Percentiles rank a stretch among this genome's conserved stretches.
Conservation (phyloP, 1,140 invertebrate genomes). For the Zaprionus gabonicus region DNA sequence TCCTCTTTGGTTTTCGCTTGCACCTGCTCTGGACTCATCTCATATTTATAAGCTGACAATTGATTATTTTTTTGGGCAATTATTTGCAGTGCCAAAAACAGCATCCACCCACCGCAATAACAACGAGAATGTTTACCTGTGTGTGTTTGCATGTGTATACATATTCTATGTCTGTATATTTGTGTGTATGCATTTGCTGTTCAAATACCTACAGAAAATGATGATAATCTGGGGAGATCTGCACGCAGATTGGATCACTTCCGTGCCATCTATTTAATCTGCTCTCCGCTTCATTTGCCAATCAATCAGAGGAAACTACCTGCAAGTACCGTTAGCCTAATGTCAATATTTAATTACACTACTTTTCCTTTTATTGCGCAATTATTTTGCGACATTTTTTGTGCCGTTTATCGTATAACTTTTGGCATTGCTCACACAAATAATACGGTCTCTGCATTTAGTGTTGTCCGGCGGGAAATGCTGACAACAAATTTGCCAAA, state of each 20-base stretch:
- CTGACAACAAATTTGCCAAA: constrained; percentile 70
- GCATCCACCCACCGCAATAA: constrained; percentile 13
- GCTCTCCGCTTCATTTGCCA: constrained; percentile 3
- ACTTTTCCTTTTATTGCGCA: constrained; percentile 2
- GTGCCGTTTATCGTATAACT: constrained; percentile 24
- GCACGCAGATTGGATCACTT: not conserved
- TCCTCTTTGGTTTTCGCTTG: not conserved
- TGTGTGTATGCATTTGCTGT: not conserved
- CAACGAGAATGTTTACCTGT: constrained; percentile 16
- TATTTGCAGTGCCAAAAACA: constrained; percentile 53
- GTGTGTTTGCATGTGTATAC: not conserved
- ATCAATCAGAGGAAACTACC: constrained; percentile 17
- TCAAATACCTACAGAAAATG: not conserved
- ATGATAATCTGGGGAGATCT: constrained; percentile 21
- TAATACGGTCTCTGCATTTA: constrained; percentile 5
- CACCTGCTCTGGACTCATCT: constrained; percentile 33
- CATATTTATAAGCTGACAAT: constrained; percentile 62
- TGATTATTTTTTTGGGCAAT: constrained; percentile 53
- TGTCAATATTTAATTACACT: constrained; percentile 22
- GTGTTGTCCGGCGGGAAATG: constrained; percentile 34
- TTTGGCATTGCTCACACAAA: not conserved
- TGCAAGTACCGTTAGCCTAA: constrained; percentile 9
- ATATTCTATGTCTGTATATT: not conserved
- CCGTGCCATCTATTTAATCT: constrained; percentile 18
- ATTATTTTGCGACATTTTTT: not conserved